Conservation (phyloP, 2,113 vertebrate genomes). For the Colaptes auratus region DNA sequence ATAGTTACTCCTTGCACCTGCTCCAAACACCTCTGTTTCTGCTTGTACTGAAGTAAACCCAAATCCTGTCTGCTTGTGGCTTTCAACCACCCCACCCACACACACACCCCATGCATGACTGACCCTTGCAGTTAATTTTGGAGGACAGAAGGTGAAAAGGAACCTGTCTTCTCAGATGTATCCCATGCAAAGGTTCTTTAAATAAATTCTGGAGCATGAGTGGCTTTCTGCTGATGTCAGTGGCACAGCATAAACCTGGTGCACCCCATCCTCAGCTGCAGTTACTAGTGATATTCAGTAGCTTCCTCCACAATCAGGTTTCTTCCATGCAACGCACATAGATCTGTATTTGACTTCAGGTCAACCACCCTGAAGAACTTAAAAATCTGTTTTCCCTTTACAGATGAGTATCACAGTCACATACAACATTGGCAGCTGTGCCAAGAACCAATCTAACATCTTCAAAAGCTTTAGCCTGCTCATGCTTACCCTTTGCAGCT, state of each 20-base stretch:
- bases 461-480: neutral
- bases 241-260: neutral
- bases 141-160: accelerated
- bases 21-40: neutral
- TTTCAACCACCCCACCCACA: neutral
- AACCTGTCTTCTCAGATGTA: accelerated
- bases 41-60: neutral
- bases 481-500: neutral
- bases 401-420: neutral
- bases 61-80: neutral
- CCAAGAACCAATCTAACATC: neutral
- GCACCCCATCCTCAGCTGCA: neutral
- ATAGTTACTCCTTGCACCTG: neutral
- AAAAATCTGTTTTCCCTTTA: neutral
- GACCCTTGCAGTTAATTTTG: neutral
- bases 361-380: neutral
- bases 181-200: neutral
- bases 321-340: neutral
- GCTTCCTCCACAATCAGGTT: neutral
- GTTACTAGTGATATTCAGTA: neutral
- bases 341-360: neutral
- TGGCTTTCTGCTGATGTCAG: neutral
- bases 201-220: neutral
- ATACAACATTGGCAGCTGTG: neutral
- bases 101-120: neutral